Percentiles rank a stretch among this genome's conserved stretches.
phyloP scores from a whole-genome alignment of 1,140 invertebrate genomes.

The Lucilia sericata region DNA sequence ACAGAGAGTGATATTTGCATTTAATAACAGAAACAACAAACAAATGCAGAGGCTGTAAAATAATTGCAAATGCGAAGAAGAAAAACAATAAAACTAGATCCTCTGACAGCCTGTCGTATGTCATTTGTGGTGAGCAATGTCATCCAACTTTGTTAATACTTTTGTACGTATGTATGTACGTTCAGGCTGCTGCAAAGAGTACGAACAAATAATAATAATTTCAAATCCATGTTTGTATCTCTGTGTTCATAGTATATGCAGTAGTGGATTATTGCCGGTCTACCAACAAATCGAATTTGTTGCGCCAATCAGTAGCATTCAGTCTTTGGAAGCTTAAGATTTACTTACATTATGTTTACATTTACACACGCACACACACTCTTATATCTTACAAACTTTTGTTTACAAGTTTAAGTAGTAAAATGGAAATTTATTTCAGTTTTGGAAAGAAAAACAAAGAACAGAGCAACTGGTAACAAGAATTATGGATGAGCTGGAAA shows the following conservation, averaged over 20 bases:
- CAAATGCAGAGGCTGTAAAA: conserved; percentile 40
- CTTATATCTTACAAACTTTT: not conserved
- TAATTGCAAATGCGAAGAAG: conserved; percentile 32
- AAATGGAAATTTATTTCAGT: not conserved
- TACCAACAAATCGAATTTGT: conserved; percentile 41
- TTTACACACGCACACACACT: not conserved
- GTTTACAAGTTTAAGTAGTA: not conserved
- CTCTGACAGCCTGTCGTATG: conserved; percentile 41
- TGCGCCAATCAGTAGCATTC: conserved; percentile 41
- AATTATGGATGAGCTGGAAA: not conserved
- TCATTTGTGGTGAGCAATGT: conserved; percentile 39
- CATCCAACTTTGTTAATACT: conserved; percentile 32
- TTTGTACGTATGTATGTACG: too few relatives aligned
- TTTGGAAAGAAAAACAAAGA: not conserved
- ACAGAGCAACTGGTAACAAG: not conserved
- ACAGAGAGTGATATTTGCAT: not conserved
- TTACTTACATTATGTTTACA: not conserved
- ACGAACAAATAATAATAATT: not conserved
- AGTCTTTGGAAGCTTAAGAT: conserved; percentile 1
- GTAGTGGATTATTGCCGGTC: conserved; percentile 39
- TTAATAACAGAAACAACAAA: not conserved
- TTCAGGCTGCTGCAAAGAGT: not conserved
- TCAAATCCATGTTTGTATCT: not conserved
- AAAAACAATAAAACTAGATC: conserved; percentile 41
- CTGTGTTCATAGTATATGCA: not conserved